Percentiles rank a stretch among this genome's conserved stretches.
Conservation (phyloP, 2,113 vertebrate genomes). For the Camelus dromedarius region DNA sequence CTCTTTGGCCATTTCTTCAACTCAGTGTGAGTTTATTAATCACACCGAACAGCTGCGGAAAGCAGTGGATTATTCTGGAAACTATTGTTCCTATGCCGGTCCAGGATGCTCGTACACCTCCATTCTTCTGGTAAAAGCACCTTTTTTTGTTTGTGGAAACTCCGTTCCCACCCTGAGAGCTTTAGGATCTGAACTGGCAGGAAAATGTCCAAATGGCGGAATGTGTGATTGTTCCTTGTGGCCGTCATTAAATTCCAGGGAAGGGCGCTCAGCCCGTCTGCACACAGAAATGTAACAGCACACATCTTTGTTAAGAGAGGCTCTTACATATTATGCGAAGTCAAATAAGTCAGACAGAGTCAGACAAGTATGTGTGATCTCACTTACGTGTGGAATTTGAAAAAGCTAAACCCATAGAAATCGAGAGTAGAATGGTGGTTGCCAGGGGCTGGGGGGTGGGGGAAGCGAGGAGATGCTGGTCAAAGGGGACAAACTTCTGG, state of each 20-base stretch:
- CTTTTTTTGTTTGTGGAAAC: neutral
- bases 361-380: neutral
- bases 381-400: neutral
- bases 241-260: neutral
- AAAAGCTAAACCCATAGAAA: neutral
- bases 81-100: neutral
- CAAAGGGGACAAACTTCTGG: neutral
- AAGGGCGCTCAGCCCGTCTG: neutral
- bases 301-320: neutral
- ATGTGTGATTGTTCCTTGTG: neutral
- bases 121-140: constrained; percentile 21
- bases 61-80: neutral
- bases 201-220: neutral
- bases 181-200: neutral
- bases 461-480: neutral
- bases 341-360: neutral
- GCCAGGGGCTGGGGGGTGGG: neutral
- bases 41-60: neutral
- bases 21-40: constrained; percentile 16
- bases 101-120: neutral
- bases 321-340: neutral
- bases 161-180: neutral
- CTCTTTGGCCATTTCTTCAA: neutral
- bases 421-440: neutral
- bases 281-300: neutral